phyloP scores from a whole-genome alignment of 2,113 vertebrate genomes.

The Alectura lathami region DNA sequence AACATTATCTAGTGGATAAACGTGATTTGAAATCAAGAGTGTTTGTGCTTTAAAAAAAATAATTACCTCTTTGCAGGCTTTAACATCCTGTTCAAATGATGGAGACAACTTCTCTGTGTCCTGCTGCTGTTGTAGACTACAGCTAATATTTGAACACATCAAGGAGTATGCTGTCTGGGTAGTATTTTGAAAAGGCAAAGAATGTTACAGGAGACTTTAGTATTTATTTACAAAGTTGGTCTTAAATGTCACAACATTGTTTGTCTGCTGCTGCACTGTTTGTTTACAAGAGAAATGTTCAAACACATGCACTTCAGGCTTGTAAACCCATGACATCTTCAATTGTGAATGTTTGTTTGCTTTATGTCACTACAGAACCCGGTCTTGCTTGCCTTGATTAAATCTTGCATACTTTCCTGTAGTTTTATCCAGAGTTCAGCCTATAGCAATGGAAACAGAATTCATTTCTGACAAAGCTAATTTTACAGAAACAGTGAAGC shows the following conservation, averaged over 20 bases:
- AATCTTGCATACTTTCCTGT: neutral
- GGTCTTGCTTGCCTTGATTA: neutral
- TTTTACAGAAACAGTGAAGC: neutral
- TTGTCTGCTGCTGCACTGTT: neutral
- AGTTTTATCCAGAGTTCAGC: slow-evolving; percentile 3
- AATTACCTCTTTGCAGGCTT: neutral
- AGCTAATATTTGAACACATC: neutral
- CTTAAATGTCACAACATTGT: neutral
- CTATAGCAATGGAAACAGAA: neutral
- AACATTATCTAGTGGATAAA: neutral
- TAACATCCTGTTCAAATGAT: neutral
- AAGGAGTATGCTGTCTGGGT: neutral
- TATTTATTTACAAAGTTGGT: neutral
- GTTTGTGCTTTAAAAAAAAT: neutral
- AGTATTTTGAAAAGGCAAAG: neutral
- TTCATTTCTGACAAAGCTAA: neutral
- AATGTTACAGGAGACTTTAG: neutral
- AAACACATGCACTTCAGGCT: neutral
- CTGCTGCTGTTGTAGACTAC: neutral
- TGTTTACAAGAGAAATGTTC: neutral
- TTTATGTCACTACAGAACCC: neutral
- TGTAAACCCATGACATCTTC: neutral
- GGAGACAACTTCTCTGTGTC: neutral
- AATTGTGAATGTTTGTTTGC: neutral
- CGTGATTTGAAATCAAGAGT: neutral